Conservation (phyloP, 1,140 invertebrate genomes). For the Dendroctonus ponderosae region DNA sequence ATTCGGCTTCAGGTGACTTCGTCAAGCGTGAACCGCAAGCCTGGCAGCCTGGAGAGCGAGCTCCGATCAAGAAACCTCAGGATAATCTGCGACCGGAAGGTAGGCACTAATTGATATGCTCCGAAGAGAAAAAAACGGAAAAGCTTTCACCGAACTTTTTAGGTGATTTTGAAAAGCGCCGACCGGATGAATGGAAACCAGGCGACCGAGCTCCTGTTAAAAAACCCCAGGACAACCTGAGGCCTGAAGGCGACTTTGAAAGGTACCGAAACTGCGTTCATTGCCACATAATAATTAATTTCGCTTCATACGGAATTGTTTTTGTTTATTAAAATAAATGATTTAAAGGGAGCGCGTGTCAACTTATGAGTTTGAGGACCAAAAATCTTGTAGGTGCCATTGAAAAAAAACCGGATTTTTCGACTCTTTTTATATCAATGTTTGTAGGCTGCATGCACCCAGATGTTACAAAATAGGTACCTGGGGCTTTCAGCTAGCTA, state of each 20-base stretch:
- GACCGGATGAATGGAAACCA: constrained; percentile 56
- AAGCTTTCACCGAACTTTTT: too few species aligned
- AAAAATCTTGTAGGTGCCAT: too few species aligned
- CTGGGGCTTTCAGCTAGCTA: too few species aligned
- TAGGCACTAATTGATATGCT: constrained; percentile 48
- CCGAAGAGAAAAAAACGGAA: constrained; percentile 28
- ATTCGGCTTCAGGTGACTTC: constrained; percentile 57
- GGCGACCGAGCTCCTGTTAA: constrained; percentile 63
- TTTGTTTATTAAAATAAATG: too few species aligned
- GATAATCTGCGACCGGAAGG: constrained; percentile 61
- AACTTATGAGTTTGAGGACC: too few species aligned
- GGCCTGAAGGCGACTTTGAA: constrained; percentile 57
- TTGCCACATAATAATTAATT: too few species aligned
- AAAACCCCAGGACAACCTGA: constrained; percentile 59
- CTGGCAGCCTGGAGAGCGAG: constrained; percentile 52
- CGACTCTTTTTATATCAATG: too few species aligned
- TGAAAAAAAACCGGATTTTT: too few species aligned
- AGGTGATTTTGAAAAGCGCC: constrained; percentile 53
- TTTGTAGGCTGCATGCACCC: too few species aligned
- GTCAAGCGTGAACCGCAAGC: constrained; percentile 44
- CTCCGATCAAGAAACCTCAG: constrained; percentile 49
- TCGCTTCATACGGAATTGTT: too few species aligned
- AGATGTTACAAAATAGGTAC: too few species aligned
- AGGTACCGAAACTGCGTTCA: constrained; percentile 40
- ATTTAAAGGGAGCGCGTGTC: too few species aligned